Evolutionary conservation across 2,113 vertebrate species (phyloP).

Genomic region (Pelecanus crispus): DNA sequence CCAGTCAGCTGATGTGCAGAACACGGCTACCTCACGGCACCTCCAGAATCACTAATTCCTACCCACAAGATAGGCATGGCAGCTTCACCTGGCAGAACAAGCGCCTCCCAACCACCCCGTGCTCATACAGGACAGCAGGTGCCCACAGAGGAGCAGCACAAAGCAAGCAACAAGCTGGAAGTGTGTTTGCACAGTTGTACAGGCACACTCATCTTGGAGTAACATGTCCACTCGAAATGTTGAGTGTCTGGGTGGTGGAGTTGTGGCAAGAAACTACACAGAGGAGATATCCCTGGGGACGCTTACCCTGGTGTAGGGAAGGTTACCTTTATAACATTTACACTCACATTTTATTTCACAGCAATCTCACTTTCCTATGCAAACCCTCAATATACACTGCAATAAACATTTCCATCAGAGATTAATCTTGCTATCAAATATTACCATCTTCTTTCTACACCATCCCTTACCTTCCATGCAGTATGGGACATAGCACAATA

Average conservation of each 20-base stretch:
- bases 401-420: background rate
- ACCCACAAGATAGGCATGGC: fast-evolving
- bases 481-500: background rate
- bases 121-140: too few relatives aligned
- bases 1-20: fast-evolving
- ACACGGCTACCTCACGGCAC: too few relatives aligned
- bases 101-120: background rate
- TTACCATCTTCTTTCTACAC: background rate
- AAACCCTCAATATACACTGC: background rate
- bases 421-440: background rate
- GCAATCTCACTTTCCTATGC: background rate
- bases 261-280: background rate
- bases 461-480: background rate
- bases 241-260: background rate
- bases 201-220: background rate
- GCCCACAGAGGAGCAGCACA: background rate
- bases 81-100: too few relatives aligned
- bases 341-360: background rate
- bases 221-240: fast-evolving
- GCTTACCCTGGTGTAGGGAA: too few relatives aligned
- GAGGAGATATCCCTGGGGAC: background rate
- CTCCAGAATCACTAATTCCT: background rate
- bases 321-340: background rate
- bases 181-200: background rate
- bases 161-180: background rate